Evolutionary conservation across 1,140 invertebrate species (phyloP).

Genomic region (Brachionus calyciflorus): DNA sequence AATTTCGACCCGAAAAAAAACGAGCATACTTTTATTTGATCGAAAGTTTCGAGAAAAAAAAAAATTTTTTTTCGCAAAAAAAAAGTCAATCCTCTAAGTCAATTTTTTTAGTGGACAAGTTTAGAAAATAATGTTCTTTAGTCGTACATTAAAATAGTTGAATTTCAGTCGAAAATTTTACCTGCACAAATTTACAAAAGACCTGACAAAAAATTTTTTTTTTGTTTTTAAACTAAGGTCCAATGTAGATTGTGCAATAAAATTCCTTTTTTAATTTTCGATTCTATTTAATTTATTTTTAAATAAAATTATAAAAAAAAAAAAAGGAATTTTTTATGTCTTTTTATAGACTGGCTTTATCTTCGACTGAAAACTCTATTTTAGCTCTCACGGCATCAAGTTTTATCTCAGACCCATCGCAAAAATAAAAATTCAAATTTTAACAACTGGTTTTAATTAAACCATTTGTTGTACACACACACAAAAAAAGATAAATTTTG

Average conservation of each 20-base stretch:
- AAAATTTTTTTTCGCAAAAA: not conserved
- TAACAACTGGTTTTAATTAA: conserved; percentile 40
- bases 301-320: too few relatives aligned
- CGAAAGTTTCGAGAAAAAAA: not conserved
- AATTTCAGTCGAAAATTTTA: not conserved
- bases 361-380: conserved; percentile 30
- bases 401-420: too few relatives aligned
- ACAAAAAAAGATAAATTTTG: too few relatives aligned
- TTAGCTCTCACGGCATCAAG: too few relatives aligned
- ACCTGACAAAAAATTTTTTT: too few relatives aligned
- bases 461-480: too few relatives aligned
- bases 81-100: too few relatives aligned
- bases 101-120: too few relatives aligned
- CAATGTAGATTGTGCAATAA: conserved; percentile 45
- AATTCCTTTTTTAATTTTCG: not conserved
- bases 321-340: not conserved
- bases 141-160: not conserved
- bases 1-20: too few relatives aligned
- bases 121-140: not conserved
- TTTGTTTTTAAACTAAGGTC: not conserved
- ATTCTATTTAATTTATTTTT: not conserved
- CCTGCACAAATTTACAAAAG: conserved; percentile 33
- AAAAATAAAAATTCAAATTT: too few relatives aligned
- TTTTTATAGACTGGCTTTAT: not conserved
- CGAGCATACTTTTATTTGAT: too few relatives aligned